phyloP scores from a whole-genome alignment of 2,888 invertebrate genomes.

The Drosophila maculinotata region DNA sequence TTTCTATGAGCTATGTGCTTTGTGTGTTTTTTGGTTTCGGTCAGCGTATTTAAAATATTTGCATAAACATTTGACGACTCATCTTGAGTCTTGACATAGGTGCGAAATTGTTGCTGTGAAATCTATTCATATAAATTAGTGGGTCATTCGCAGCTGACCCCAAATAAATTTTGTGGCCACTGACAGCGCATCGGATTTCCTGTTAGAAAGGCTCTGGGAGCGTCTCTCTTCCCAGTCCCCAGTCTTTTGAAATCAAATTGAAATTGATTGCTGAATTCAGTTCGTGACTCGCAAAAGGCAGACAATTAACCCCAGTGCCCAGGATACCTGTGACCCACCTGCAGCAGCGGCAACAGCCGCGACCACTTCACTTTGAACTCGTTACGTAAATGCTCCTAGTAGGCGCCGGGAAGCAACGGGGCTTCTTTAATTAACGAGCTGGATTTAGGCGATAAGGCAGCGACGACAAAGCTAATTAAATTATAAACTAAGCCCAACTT shows the following conservation, averaged over 20 bases:
- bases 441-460: constrained; percentile 55
- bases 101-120: constrained; percentile 69
- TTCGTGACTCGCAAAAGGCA: constrained; percentile 69
- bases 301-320: constrained; percentile 68
- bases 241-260: constrained; percentile 38
- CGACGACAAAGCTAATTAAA: constrained; percentile 72
- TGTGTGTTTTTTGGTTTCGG: constrained; percentile 4
- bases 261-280: constrained; percentile 67
- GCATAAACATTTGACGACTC: constrained; percentile 66
- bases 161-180: constrained; percentile 48
- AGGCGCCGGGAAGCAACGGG: constrained; percentile 4
- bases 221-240: neutral
- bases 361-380: constrained; percentile 57
- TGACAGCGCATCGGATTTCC: constrained; percentile 66
- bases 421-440: constrained; percentile 55
- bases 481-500: constrained; percentile 58
- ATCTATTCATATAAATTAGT: constrained; percentile 70
- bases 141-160: constrained; percentile 65
- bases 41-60: constrained; percentile 48
- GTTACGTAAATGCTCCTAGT: constrained; percentile 59
- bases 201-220: constrained; percentile 73
- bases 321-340: constrained; percentile 60
- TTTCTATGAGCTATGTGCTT: constrained; percentile 27
- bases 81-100: constrained; percentile 49
- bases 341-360: constrained; percentile 23